Evolutionary conservation across 53 echinoderm and acorn worm species (phyloP).

Genomic region (Astropecten irregularis): DNA sequence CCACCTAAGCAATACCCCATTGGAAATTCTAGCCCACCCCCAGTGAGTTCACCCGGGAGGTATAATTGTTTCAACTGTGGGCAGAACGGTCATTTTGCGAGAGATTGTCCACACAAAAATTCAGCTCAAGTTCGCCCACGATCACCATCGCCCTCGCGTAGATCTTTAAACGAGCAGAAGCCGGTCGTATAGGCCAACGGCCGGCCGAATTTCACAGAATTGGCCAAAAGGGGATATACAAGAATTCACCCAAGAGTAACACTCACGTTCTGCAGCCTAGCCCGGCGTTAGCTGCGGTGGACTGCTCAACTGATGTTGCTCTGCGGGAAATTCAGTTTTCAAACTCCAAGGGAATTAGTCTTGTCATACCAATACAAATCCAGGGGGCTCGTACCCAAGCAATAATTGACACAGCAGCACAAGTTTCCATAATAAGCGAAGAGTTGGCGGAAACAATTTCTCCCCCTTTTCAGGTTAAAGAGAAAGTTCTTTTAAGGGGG

Average conservation of each 20-base stretch:
- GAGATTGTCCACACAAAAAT: conserved; percentile 2
- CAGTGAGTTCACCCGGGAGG: not conserved
- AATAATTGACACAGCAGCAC: conserved; percentile 31
- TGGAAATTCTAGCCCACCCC: not conserved
- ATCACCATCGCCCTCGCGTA: not conserved
- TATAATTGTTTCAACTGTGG: conserved; percentile 22
- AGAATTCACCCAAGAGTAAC: not conserved
- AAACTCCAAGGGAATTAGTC: not conserved
- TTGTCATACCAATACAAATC: conserved; percentile 15
- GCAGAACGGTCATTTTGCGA: conserved; percentile 10
- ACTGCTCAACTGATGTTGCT: too few species aligned
- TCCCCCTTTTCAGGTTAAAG: not conserved
- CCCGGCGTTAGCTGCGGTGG: too few species aligned
- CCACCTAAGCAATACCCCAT: not conserved
- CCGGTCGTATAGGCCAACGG: conserved; percentile 29
- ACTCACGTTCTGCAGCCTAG: not conserved
- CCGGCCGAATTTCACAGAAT: not conserved
- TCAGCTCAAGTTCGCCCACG: not conserved
- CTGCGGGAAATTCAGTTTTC: not conserved
- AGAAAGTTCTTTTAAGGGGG: not conserved
- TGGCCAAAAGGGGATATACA: conserved; percentile 20
- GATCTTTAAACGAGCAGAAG: conserved; percentile 10
- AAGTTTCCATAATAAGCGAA: conserved; percentile 19
- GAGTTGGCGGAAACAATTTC: not conserved
- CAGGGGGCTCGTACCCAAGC: conserved; percentile 7